These are phyloP conservation scores for Oxycera nigricornis DNA, from an alignment of 2,888 invertebrate species.

Conservation along the genomic window DNA sequence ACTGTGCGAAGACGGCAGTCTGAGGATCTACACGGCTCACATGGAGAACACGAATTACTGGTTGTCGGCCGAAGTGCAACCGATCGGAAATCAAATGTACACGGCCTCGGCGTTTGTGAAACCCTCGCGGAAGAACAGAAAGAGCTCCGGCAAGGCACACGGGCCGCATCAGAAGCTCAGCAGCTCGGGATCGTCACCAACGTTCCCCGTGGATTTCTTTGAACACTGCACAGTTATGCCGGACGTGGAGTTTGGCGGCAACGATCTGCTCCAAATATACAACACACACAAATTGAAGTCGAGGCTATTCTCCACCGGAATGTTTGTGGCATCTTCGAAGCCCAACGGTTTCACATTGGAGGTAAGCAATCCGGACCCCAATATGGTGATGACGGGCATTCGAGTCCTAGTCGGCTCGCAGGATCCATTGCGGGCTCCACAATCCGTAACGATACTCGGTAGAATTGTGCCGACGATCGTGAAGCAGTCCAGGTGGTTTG, in stretches of 20 bases:
- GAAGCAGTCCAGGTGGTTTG: constrained; percentile 89
- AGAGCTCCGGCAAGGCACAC: constrained; percentile 49
- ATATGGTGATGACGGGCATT: constrained; percentile 88
- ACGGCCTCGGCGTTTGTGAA: constrained; percentile 57
- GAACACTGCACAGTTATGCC: constrained; percentile 92
- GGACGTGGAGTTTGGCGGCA: constrained; percentile 94
- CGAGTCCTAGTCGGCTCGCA: constrained; percentile 80
- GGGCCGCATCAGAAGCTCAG: constrained; percentile 63
- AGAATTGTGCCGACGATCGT: constrained; percentile 75
- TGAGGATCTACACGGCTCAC: constrained; percentile 91
- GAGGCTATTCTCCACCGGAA: constrained; percentile 70
- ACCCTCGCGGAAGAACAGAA: constrained; percentile 50
- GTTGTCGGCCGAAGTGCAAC: constrained; percentile 69
- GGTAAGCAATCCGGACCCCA: constrained; percentile 83
- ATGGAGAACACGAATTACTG: constrained; percentile 77
- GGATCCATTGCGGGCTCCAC: constrained; percentile 58
- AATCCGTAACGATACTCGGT: constrained; percentile 62
- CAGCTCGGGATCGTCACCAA: constrained; percentile 62
- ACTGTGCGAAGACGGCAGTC: constrained; percentile 94
- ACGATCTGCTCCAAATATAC: constrained; percentile 92
- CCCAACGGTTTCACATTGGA: constrained; percentile 89
- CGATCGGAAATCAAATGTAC: constrained; percentile 60
- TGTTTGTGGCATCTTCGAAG: constrained; percentile 93
- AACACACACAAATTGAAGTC: constrained; percentile 93
- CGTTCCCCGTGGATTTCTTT: constrained; percentile 96